Evolutionary conservation across 2,888 invertebrate species (phyloP), one percentile per base, ranked within the genome.

Genomic region (Campoplex nolae): DNA sequence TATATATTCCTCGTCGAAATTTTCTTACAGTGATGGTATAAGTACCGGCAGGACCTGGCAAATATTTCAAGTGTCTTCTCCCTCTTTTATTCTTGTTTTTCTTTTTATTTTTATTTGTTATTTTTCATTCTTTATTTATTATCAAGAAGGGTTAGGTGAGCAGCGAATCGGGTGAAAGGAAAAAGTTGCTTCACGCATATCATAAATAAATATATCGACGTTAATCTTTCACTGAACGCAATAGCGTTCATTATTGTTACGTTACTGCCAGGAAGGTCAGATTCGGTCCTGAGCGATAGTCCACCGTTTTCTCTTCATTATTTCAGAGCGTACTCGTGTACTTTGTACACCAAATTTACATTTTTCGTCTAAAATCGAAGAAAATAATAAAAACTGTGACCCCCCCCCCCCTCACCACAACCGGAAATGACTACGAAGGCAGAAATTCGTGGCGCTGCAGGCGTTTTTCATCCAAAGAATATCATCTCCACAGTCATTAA

Each of bases 31-130:
- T 70, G 70, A 70, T 48, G 45, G 56, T 54, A 13, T 58, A 70
- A 75, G 48, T 76, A 62, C 48, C 76, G 70, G 28, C 23, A 71
- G 48, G 38, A 51, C 13, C 56, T 70, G 76, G 48, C 83, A 51
- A 67, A 42, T 70, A 45, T 76, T n/a, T 42, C 58, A 48, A 56
- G 76, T 45, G 58, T 48, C 8, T 58, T 58, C 32, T 58, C 28
- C 1, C 11, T 62, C 62, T 28, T 62, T 62, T 28, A 28, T 58
- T 23, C 23, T 58, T 23, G 23, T 56, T 4, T 16, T 51, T 38
- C 0, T 3, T 38, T 38, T n/a, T n/a, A n/a, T n/a, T n/a, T 6
- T 4, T 38, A 38, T 6, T 3, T 38, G 3, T 38, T 38, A 4
- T 38, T 38, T 38, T 38, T 51, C n/a, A n/a, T 51, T 58, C 4